Conservation (phyloP, 2,113 vertebrate genomes). For the Hyla sarda region DNA sequence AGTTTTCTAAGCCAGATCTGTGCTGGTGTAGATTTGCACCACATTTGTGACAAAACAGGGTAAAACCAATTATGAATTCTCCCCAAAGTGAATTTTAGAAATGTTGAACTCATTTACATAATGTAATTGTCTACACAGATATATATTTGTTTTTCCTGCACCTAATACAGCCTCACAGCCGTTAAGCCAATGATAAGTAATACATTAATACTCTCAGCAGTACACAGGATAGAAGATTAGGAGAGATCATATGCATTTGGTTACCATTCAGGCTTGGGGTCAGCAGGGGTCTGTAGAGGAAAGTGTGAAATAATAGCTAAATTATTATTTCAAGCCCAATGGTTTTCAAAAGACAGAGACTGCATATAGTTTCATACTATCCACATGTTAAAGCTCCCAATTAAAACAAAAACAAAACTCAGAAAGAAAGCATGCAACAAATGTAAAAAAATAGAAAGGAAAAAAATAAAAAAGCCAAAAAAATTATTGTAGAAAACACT, state of each 20-base stretch:
- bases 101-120: too few species aligned
- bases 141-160: neutral
- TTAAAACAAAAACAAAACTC: neutral
- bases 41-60: too few species aligned
- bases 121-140: too few species aligned
- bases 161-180: neutral
- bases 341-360: neutral
- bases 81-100: too few species aligned
- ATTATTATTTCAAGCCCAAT: neutral
- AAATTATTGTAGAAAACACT: too few species aligned
- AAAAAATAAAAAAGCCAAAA: too few species aligned
- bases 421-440: too few species aligned
- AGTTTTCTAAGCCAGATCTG: too few species aligned
- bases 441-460: too few species aligned
- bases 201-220: neutral
- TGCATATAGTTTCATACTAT: neutral
- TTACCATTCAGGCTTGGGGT: neutral
- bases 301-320: neutral
- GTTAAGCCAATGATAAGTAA: constrained; percentile 5
- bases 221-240: neutral
- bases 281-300: neutral
- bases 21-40: too few species aligned
- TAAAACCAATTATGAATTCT: too few species aligned
- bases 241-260: constrained; percentile 7
- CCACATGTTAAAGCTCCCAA: neutral